A percentile compares a stretch with the other conserved stretches of the same genome.
phyloP scores from a whole-genome alignment of 1,140 invertebrate genomes.

The Orchestia grillus region DNA sequence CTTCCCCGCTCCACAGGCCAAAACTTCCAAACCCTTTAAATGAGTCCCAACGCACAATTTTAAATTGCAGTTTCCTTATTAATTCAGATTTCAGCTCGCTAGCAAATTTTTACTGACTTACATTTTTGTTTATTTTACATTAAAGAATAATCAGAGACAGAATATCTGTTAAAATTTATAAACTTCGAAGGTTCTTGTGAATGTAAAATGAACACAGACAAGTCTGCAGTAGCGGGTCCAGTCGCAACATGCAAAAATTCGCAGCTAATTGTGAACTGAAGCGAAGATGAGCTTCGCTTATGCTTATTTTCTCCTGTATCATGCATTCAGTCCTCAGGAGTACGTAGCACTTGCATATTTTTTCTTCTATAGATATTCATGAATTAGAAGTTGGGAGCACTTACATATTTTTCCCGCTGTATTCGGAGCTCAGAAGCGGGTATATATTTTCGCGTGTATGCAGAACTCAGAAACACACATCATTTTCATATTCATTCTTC shows the following conservation, averaged over 20 bases:
- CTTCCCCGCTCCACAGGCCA: no score
- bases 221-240: background rate
- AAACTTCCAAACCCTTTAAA: background rate
- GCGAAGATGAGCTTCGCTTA: background rate
- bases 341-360: no score
- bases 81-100: background rate
- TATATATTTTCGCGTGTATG: no score
- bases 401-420: no score
- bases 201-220: background rate
- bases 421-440: no score
- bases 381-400: no score
- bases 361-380: no score
- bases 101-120: background rate
- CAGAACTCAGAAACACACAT: no score
- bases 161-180: background rate
- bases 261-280: background rate
- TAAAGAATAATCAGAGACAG: background rate
- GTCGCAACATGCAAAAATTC: background rate
- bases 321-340: background rate
- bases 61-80: background rate
- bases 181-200: background rate
- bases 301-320: background rate
- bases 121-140: background rate
- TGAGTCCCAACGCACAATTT: background rate
- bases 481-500: no score